A percentile compares a stretch with the other conserved stretches of the same genome.
Evolutionary conservation across 1,140 invertebrate genomes (phyloP).

Genomic region (Cotesia glomerata): DNA sequence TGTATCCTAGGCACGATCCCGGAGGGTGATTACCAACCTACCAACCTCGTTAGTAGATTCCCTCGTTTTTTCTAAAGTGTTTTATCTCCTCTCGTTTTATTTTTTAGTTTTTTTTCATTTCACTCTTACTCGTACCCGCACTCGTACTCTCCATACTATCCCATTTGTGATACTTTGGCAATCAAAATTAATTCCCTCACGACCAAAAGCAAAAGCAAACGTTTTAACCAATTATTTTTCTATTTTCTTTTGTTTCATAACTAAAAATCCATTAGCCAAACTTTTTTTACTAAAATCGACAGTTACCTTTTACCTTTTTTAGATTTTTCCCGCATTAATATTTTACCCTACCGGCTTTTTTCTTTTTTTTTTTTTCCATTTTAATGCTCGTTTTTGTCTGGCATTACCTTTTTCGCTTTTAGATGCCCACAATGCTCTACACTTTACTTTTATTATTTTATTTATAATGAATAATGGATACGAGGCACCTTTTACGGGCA

Average conservation of each 20-base stretch:
- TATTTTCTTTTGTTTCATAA: slow-evolving; percentile 37
- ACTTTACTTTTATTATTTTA: slow-evolving; percentile 29
- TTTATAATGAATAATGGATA: slow-evolving; percentile 19
- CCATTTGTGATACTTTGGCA: slow-evolving; percentile 27
- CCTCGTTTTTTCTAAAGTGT: slow-evolving; percentile 28
- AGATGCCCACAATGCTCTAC: not conserved
- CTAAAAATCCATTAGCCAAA: slow-evolving; percentile 49
- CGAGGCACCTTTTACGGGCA: slow-evolving; percentile 38
- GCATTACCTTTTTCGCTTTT: slow-evolving; percentile 30
- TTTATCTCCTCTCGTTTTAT: no score
- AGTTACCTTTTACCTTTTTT: no score
- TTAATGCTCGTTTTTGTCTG: not conserved
- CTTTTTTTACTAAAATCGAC: not conserved
- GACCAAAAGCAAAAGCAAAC: slow-evolving; percentile 36
- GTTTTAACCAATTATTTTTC: slow-evolving; percentile 43
- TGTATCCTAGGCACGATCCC: slow-evolving; percentile 26
- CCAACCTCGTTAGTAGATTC: slow-evolving; percentile 35
- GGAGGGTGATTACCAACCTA: slow-evolving; percentile 31
- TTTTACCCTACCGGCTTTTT: no score
- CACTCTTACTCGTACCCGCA: slow-evolving; percentile 2
- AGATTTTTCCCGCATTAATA: no score
- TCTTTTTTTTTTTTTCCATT: not conserved
- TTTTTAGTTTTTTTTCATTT: not conserved
- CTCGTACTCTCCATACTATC: not conserved
- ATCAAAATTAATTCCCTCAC: slow-evolving; percentile 54